Evolutionary conservation across 2,888 invertebrate species (phyloP).

Genomic region (Stenurella melanura): DNA sequence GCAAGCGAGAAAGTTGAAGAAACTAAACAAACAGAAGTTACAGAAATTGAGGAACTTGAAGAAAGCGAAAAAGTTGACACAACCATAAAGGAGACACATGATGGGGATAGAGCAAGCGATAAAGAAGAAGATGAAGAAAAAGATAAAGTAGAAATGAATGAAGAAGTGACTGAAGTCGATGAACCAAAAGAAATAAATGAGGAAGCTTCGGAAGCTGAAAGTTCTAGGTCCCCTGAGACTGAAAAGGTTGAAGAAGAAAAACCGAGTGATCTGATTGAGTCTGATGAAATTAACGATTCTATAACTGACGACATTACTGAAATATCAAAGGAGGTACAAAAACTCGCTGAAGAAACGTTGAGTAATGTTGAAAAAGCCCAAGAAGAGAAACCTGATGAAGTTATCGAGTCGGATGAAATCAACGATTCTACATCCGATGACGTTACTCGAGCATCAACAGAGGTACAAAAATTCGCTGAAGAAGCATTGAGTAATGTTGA

Average conservation of each 20-base stretch:
- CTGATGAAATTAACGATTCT: not conserved
- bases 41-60: too few species aligned
- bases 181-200: constrained; percentile 11
- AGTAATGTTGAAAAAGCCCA: constrained; percentile 1
- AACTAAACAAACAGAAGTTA: too few species aligned
- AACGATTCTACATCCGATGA: not conserved
- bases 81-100: not conserved
- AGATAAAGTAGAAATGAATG: constrained; percentile 16
- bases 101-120: not conserved
- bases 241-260: constrained; percentile 1
- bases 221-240: not conserved
- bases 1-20: not conserved
- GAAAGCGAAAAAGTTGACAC: not conserved
- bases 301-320: not conserved
- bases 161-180: not conserved
- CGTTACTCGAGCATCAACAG: not conserved
- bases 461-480: not conserved
- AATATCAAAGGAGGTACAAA: not conserved
- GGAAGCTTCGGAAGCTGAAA: constrained; percentile 16
- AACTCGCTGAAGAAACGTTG: not conserved
- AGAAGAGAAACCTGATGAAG: not conserved
- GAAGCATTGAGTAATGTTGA: not conserved
- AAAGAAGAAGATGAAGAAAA: not conserved
- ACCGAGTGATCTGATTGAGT: not conserved
- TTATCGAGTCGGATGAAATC: not conserved